Evolutionary conservation across 2,888 invertebrate genomes (phyloP).

Genomic region (Synanthedon vespiformis): DNA sequence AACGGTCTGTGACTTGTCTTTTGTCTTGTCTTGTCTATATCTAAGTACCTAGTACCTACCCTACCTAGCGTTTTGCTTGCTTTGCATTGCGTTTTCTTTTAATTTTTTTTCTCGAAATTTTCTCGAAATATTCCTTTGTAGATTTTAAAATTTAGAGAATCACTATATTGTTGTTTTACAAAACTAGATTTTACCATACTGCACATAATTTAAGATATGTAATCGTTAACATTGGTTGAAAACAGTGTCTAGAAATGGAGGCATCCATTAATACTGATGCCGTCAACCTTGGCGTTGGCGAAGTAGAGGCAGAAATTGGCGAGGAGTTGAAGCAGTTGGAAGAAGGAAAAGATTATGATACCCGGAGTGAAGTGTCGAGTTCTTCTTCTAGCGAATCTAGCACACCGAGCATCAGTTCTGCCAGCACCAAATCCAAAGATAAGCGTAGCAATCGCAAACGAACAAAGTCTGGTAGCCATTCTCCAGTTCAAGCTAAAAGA

Average conservation of each 20-base stretch:
- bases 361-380: conserved; percentile 90
- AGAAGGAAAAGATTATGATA: conserved; percentile 82
- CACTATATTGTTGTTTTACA: no score
- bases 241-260: conserved; percentile 44
- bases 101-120: no score
- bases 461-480: conserved; percentile 49
- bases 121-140: no score
- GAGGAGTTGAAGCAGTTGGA: conserved; percentile 84
- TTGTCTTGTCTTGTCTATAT: no score
- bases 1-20: no score
- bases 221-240: neutral
- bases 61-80: no score
- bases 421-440: conserved; percentile 76
- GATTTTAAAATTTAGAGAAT: no score
- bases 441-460: conserved; percentile 72
- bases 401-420: conserved; percentile 83
- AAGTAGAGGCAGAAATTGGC: conserved; percentile 79
- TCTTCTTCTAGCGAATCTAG: conserved; percentile 79
- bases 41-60: no score
- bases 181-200: no score
- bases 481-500: conserved; percentile 49
- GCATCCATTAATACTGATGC: conserved; percentile 69
- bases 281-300: conserved; percentile 75
- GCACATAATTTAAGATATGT: neutral
- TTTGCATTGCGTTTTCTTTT: no score